These are phyloP conservation scores for Lampris megalopsis DNA, from an alignment of 2,113 vertebrate species.

Conservation along the genomic window DNA sequence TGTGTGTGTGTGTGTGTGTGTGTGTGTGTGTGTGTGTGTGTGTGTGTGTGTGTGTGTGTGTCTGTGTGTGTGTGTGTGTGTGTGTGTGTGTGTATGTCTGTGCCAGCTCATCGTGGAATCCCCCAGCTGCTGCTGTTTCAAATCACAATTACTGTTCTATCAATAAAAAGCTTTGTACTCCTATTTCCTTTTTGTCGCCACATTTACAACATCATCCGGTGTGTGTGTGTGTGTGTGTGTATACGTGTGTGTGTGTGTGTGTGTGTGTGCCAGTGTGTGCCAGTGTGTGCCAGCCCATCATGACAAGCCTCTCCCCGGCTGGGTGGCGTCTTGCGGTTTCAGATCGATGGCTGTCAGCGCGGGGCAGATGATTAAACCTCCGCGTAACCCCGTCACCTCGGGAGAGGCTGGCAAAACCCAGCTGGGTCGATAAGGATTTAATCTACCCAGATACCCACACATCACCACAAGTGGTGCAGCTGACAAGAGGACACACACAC, in stretches of 20 bases:
- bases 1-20: no score
- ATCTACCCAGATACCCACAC: constrained; percentile 62
- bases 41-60: no score
- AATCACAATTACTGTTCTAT: no score
- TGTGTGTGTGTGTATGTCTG: no score
- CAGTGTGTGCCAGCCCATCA: constrained; percentile 11
- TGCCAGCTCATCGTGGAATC: no score
- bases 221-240: background rate
- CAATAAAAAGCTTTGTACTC: no score
- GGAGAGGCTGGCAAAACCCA: constrained; percentile 51
- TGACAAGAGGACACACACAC: no score
- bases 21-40: no score
- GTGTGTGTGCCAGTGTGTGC: constrained; percentile 2
- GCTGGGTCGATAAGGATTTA: constrained; percentile 56
- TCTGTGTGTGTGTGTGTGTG: no score
- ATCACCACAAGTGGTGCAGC: constrained; percentile 28
- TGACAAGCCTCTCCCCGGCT: constrained; percentile 3
- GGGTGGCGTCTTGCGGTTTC: constrained; percentile 30
- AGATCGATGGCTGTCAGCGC: constrained; percentile 47
- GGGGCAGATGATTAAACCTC: constrained; percentile 49
- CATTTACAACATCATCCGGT: no score
- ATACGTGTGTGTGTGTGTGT: constrained; percentile 15
- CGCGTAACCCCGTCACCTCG: constrained; percentile 50
- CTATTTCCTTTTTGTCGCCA: no score
- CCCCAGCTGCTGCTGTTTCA: no score